Conservation (phyloP, 2,797 vertebrate species). For the Merluccius polli region DNA sequence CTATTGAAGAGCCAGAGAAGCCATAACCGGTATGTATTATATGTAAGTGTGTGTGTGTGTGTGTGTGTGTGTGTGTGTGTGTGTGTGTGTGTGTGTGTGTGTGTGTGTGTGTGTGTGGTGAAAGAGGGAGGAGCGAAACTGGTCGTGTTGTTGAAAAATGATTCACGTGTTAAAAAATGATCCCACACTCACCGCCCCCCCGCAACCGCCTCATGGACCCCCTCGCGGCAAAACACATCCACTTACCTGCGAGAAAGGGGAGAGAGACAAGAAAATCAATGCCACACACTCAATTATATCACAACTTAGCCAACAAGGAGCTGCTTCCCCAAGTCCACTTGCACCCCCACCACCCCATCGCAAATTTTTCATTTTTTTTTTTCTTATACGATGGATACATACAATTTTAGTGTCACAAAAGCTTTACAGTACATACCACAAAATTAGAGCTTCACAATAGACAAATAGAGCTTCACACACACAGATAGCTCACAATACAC, state of each 20-base stretch:
- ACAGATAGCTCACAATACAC: too few species aligned
- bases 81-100: slow-evolving; percentile 22
- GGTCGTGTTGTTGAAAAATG: slow-evolving; percentile 60
- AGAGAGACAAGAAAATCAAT: slow-evolving; percentile 72
- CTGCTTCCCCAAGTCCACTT: slow-evolving; percentile 27
- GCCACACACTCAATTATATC: slow-evolving; percentile 65
- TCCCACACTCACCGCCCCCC: slow-evolving; percentile 61
- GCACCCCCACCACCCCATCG: slow-evolving; percentile 40
- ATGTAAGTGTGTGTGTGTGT: slow-evolving; percentile 40
- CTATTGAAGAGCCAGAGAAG: slow-evolving; percentile 29
- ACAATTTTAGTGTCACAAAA: slow-evolving; percentile 5
- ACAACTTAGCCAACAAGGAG: slow-evolving; percentile 40
- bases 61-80: slow-evolving; percentile 9
- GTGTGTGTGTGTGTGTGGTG: background rate
- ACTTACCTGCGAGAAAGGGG: slow-evolving; percentile 69
- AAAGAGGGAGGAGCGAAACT: slow-evolving; percentile 33
- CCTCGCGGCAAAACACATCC: slow-evolving; percentile 64
- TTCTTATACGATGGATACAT: background rate
- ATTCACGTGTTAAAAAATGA: slow-evolving; percentile 49
- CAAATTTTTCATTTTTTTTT: too few species aligned
- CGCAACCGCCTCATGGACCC: slow-evolving; percentile 53
- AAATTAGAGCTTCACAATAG: slow-evolving; percentile 17
- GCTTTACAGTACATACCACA: too few species aligned
- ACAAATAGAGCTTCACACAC: background rate
- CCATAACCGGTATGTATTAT: slow-evolving; percentile 29